phyloP scores from a whole-genome alignment of 2,888 invertebrate species.

The Scaptomyza caliginosa region DNA sequence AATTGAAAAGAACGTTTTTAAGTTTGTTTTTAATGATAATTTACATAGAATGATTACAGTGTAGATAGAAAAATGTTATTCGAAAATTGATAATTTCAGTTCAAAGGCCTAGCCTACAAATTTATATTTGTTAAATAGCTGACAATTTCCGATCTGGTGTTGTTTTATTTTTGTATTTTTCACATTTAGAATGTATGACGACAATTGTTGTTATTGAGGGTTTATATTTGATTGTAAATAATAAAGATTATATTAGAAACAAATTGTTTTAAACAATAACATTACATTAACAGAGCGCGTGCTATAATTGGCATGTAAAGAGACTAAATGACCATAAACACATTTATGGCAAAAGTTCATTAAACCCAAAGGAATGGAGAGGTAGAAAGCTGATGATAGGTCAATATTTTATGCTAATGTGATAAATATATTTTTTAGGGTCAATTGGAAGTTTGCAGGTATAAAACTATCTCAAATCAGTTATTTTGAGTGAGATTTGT shows the following conservation, averaged over 20 bases:
- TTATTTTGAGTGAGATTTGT: neutral
- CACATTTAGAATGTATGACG: neutral
- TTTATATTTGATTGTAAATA: constrained; percentile 5
- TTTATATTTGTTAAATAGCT: neutral
- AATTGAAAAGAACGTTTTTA: no score
- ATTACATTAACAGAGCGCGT: neutral
- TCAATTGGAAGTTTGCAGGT: neutral
- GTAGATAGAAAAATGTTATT: constrained; percentile 20
- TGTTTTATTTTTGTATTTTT: constrained; percentile 6
- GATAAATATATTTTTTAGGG: constrained; percentile 3
- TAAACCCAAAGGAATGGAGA: constrained; percentile 36
- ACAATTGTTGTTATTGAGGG: neutral
- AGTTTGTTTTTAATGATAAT: neutral
- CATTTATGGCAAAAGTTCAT: constrained; percentile 40
- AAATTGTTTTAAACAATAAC: neutral
- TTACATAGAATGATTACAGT: neutral
- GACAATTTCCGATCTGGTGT: constrained; percentile 16
- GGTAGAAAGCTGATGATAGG: constrained; percentile 26
- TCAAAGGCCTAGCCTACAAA: neutral
- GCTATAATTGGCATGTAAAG: neutral
- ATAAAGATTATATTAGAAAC: neutral
- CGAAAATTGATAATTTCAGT: neutral
- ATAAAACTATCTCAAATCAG: no score
- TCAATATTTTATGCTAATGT: constrained; percentile 27
- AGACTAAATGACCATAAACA: constrained; percentile 6